Evolutionary conservation across 92 coral and sea anemone genomes (phyloP), one percentile per base, ranked within the genome.

Genomic region (Bergia puertoricense): DNA sequence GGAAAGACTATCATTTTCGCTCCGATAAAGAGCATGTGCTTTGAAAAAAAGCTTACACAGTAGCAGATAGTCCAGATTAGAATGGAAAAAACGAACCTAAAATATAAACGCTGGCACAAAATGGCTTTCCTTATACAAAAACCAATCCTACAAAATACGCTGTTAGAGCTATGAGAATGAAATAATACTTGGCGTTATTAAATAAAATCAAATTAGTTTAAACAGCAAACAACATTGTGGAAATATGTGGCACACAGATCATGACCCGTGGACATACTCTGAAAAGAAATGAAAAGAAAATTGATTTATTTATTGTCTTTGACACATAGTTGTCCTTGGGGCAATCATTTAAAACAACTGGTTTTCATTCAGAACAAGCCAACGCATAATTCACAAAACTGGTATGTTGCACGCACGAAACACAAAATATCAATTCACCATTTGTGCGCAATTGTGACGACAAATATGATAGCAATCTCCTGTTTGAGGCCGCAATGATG

Each of bases 391-490:
- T 16, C 22, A 18, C 5, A 8, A 74, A 36, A 30, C n/a, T 1
- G 8, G 56, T 37, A 7, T 6, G 30, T 62, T 20, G 8, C 69
- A 2, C 69, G n/a, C 69, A 2, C 20, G 8, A 62, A 62, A 62
- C 46, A 4, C 48, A 77, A 77, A 42, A 77, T 5, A 77, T 42
- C 59, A 41, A 45, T 77, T 77, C 8, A 3, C 36, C 57, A 42
- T 45, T 77, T 73, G 48, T 48, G 36, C n/a, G 69, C 69, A 62
- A 62, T 16, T 77, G 51, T 75, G 50, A 38, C 44, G 50, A 42
- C 9, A 41, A 42, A 10, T 40, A 1, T 42, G 16, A 77, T 77
- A 77, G 22, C 81, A 77, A 42, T 77, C 81, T 77, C 81, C 81
- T 45, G 56, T 77, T 77, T 43, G n/a, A 77, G 20, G 3, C 40